These are phyloP conservation scores for Arvicanthis niloticus DNA, from an alignment of 2,113 vertebrate genomes.

Conservation along the genomic window DNA sequence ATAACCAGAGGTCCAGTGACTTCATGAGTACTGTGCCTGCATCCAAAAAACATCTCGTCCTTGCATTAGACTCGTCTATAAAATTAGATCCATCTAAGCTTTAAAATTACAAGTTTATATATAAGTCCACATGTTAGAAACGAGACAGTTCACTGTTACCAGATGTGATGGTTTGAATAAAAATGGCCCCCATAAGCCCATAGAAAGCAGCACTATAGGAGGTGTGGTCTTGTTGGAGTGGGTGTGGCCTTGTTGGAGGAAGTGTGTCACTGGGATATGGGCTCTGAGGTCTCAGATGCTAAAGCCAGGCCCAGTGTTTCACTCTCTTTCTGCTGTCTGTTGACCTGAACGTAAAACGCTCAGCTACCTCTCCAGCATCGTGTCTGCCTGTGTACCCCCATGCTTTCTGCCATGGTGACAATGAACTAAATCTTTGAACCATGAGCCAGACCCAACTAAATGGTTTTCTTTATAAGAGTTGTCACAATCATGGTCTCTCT, in stretches of 20 bases:
- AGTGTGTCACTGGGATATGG: not conserved
- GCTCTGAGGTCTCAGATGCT: not conserved
- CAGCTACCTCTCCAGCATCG: not conserved
- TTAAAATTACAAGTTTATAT: not conserved
- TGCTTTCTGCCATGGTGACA: not conserved
- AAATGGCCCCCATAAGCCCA: not conserved
- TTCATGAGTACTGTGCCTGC: not conserved
- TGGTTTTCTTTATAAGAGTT: not conserved
- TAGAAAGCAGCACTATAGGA: not conserved
- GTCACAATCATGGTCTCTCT: not conserved
- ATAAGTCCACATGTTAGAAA: not conserved
- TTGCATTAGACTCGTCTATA: not conserved
- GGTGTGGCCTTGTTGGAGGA: not conserved
- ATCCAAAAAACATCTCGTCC: not conserved
- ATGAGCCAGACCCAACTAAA: not conserved
- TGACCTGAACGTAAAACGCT: not conserved
- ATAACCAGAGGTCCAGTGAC: not conserved
- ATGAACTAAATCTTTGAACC: not conserved
- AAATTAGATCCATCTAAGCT: slow-evolving; percentile 31
- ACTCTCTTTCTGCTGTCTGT: not conserved
- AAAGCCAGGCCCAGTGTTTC: not conserved
- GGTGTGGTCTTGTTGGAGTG: not conserved
- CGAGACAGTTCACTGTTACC: not conserved
- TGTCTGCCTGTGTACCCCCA: not conserved
- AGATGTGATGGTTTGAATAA: not conserved